Evolutionary conservation across 2,113 vertebrate species (phyloP).

Genomic region (Rhabdomys dilectus): DNA sequence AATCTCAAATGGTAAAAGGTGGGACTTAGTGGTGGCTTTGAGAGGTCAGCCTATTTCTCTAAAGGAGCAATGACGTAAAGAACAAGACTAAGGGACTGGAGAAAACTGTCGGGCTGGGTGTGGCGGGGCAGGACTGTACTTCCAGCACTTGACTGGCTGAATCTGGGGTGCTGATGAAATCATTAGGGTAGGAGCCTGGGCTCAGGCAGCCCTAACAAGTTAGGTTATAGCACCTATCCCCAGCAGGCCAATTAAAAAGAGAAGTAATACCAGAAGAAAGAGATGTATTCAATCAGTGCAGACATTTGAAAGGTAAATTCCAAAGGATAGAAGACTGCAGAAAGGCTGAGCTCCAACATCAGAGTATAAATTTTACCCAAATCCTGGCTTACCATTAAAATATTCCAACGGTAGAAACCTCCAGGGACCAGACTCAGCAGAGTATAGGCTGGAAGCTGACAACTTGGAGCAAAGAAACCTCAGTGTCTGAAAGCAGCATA

Average conservation of each 20-base stretch:
- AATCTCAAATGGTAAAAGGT: background rate
- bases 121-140: background rate
- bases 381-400: background rate
- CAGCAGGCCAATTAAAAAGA: background rate
- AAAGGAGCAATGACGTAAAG: constrained; percentile 1
- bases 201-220: background rate
- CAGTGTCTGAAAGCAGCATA: background rate
- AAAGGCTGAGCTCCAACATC: background rate
- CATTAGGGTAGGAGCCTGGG: background rate
- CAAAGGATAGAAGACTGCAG: background rate
- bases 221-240: background rate
- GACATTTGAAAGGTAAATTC: constrained; percentile 9
- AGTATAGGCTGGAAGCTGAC: background rate
- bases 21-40: background rate
- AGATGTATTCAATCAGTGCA: background rate
- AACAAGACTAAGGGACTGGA: background rate
- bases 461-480: background rate
- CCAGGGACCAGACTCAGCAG: background rate
- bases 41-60: background rate
- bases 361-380: background rate
- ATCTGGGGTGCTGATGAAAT: background rate
- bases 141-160: background rate
- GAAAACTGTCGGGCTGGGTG: background rate
- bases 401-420: background rate
- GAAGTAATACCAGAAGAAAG: background rate